These are phyloP conservation scores for Tachysurus fulvidraco DNA, from an alignment of 2,113 vertebrate species.

Conservation along the genomic window DNA sequence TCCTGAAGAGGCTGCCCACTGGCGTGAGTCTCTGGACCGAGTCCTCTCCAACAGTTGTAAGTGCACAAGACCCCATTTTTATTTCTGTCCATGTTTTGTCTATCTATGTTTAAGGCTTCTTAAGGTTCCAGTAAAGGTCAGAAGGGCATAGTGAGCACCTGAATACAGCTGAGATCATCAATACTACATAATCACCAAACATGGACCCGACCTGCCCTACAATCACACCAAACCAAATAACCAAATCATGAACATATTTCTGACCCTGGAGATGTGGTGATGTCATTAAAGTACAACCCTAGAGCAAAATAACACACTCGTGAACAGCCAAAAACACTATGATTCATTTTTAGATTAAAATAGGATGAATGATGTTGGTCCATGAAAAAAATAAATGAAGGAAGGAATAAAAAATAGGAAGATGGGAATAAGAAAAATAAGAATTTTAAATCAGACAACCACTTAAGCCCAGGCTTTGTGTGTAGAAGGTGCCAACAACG, in stretches of 20 bases:
- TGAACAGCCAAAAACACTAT: background rate
- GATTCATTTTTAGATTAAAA: background rate
- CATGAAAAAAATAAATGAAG: background rate
- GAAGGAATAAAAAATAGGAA: background rate
- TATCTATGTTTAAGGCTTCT: background rate
- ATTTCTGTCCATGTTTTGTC: background rate
- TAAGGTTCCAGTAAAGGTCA: background rate
- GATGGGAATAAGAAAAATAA: no score
- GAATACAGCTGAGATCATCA: background rate
- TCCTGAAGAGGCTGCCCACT: slow-evolving; percentile 82
- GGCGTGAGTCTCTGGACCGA: slow-evolving; percentile 88
- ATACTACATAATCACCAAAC: background rate
- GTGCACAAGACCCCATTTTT: slow-evolving; percentile 56
- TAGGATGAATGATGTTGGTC: background rate
- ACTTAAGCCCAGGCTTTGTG: background rate
- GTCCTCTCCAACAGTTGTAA: slow-evolving; percentile 88
- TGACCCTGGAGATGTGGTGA: background rate
- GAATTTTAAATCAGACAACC: background rate
- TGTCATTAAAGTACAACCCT: background rate
- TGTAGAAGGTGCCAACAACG: background rate
- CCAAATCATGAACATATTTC: background rate
- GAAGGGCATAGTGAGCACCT: background rate
- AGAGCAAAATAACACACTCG: background rate
- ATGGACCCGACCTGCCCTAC: background rate
- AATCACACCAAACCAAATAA: background rate